A percentile compares a stretch with the other conserved stretches of the same genome.
Conservation (phyloP, 2,797 vertebrate genomes). For the Chaetophractus vellerosus region DNA sequence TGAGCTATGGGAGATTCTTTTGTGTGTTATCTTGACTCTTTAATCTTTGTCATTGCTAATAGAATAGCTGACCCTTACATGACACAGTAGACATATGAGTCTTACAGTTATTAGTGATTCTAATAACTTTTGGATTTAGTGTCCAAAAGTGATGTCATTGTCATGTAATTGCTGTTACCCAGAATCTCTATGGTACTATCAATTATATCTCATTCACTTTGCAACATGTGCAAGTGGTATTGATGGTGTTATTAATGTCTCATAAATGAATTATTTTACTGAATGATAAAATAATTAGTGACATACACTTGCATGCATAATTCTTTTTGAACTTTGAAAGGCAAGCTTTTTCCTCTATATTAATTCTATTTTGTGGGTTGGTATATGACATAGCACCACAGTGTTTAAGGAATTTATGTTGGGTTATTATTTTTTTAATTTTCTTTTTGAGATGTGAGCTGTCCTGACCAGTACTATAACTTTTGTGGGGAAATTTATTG, state of each 20-base stretch:
- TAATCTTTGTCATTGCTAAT: background rate
- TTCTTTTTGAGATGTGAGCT: slow-evolving; percentile 60
- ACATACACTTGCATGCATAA: background rate
- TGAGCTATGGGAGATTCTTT: background rate
- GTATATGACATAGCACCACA: background rate
- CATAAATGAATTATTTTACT: slow-evolving; percentile 24
- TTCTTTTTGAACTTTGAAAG: slow-evolving; percentile 16
- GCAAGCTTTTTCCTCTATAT: background rate
- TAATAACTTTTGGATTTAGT: too few relatives aligned
- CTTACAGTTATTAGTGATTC: background rate
- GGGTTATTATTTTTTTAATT: background rate
- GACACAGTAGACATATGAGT: background rate
- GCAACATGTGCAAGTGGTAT: background rate
- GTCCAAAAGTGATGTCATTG: slow-evolving; percentile 28
- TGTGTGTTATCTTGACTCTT: background rate
- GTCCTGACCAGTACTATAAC: background rate
- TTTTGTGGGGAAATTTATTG: background rate
- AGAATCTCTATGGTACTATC: background rate
- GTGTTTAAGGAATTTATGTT: slow-evolving; percentile 30
- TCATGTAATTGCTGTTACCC: background rate
- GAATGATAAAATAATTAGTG: background rate
- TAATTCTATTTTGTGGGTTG: slow-evolving; percentile 46
- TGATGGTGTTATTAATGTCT: slow-evolving; percentile 54
- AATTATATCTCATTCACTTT: slow-evolving; percentile 30
- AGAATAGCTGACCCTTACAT: background rate